phyloP scores from a whole-genome alignment of 2,113 vertebrate species.

The Sylvilagus bachmani region DNA sequence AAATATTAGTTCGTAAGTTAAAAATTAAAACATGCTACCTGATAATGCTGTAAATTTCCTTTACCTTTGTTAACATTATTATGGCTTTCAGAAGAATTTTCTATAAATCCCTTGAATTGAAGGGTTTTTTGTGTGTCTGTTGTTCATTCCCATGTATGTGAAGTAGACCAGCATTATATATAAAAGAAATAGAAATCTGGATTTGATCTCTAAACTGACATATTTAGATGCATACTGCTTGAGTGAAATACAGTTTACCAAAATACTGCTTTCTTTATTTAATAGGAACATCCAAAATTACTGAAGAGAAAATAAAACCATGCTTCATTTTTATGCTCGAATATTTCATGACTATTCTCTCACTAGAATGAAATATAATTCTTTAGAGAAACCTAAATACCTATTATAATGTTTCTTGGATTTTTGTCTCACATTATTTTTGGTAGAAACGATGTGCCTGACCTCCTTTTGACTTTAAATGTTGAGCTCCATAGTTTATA shows the following conservation, averaged over 20 bases:
- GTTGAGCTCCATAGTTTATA: neutral
- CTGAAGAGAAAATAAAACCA: neutral
- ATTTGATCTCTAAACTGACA: neutral
- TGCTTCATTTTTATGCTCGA: constrained; percentile 57
- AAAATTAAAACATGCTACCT: neutral
- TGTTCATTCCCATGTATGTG: neutral
- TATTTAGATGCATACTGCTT: constrained; percentile 5
- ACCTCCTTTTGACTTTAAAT: constrained; percentile 56
- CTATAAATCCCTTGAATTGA: neutral
- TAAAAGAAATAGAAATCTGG: neutral
- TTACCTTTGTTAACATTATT: neutral
- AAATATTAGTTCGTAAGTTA: neutral
- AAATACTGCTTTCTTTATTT: constrained; percentile 23
- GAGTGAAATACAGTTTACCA: constrained; percentile 13
- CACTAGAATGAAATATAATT: constrained; percentile 53
- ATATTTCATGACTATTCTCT: constrained; percentile 1
- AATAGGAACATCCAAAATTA: neutral
- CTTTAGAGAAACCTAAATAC: constrained; percentile 46
- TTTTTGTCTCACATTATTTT: constrained; percentile 36
- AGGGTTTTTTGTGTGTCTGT: neutral
- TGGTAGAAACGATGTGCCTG: constrained; percentile 10
- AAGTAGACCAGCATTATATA: neutral
- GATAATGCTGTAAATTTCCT: neutral
- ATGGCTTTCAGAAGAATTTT: neutral
- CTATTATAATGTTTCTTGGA: neutral